Percentiles rank a stretch among this genome's conserved stretches.
Evolutionary conservation across 2,113 vertebrate genomes (phyloP).

Genomic region (Ageneiosus marmoratus): DNA sequence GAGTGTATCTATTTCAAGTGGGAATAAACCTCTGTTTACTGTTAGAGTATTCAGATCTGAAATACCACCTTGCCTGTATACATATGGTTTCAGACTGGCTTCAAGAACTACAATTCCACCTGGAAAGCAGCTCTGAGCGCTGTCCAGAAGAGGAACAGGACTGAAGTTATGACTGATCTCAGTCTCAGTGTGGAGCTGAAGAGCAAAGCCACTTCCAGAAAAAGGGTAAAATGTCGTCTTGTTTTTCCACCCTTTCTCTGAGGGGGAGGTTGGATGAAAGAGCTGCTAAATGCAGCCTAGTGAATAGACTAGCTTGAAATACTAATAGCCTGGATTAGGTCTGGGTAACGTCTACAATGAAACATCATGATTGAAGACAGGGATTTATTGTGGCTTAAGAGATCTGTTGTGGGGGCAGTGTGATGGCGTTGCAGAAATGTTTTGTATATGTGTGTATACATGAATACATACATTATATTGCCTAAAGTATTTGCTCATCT

Average conservation of each 20-base stretch:
- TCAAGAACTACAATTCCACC: conserved; percentile 76
- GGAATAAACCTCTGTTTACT: neutral
- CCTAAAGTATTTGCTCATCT: too few relatives aligned
- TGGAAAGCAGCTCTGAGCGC: conserved; percentile 79
- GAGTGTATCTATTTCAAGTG: conserved; percentile 51
- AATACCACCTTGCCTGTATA: conserved; percentile 39
- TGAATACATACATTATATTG: too few relatives aligned
- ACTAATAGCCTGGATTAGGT: neutral
- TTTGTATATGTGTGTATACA: too few relatives aligned
- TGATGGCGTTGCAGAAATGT: too few relatives aligned
- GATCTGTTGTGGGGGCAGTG: too few relatives aligned
- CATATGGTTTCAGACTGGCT: conserved; percentile 73
- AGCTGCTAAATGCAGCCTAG: neutral
- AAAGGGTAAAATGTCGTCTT: conserved; percentile 65
- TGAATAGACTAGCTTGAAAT: neutral
- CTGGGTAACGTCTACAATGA: too few relatives aligned
- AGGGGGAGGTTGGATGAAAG: neutral
- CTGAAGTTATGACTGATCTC: conserved; percentile 42
- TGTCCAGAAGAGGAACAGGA: conserved; percentile 72
- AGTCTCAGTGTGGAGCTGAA: conserved; percentile 44
- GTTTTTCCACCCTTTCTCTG: neutral
- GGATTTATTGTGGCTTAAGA: too few relatives aligned
- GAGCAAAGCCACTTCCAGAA: conserved; percentile 57
- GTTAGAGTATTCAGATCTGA: neutral
- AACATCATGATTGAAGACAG: too few relatives aligned